Base-by-base conservation (phyloP, 2,113 vertebrate species). In the Pelusios castaneus region DNA sequence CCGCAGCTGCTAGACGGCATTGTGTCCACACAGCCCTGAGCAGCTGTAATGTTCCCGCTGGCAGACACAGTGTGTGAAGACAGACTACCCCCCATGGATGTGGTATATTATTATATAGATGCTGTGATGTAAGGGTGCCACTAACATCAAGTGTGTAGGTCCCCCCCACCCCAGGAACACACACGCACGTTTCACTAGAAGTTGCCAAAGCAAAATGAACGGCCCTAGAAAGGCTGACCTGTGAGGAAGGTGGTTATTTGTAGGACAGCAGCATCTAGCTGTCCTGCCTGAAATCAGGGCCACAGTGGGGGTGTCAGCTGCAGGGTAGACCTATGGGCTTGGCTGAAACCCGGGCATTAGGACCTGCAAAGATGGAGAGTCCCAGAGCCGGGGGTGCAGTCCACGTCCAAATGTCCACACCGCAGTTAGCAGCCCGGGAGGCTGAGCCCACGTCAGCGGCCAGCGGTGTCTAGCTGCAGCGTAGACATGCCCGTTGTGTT, bases 1-100 rank as follows among this genome's bases (percentile, higher is more conserved):
- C 2, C 0, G 87, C 90, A 88, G 92, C 96, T 96, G 9, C 96
- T 96, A 97, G 96, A 91, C 96, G 96, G 96, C 90, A 95, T 94
- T 95, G 92, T 96, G 83, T 6, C 58, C 90, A 8, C 27, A 45
- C 0, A 17, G 1, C 77, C 55, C 3, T 8, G 2, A 1, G 63
- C 27, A 25, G 51, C 2, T 2, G 41, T 21, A 13, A 0, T 56
- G 55, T 25, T 25, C 55, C 55, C 13, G 10, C 49, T 24, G 25
- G 55, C 22, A 56, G 55, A 27, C 0, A 2, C 25, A 56, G 21
- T 16, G 1, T 1, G 54, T 0, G 2, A 81, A 14, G 25, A 1
- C 2, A 25, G n/a, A 47, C 60, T 49, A 3, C 31, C 34, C 22
- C 27, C 83, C 49, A 43, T 25, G 14, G 38, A 27, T 43, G 8